Conservation (phyloP, 2,888 invertebrate species). For the Nephrotoma flavescens region DNA sequence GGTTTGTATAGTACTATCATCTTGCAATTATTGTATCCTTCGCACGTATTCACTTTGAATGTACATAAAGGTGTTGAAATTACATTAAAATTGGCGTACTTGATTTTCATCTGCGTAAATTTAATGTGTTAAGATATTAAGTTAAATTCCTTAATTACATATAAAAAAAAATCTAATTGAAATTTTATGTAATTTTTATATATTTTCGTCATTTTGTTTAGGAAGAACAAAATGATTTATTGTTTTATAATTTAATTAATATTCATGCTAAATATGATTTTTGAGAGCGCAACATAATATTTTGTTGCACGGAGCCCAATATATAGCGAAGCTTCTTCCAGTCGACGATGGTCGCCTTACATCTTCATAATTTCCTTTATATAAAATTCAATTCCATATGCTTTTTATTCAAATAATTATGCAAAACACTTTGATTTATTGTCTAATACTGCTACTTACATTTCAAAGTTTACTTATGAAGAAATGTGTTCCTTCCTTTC, state of each 20-base stretch:
- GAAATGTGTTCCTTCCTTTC: no score
- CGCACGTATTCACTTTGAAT: not conserved
- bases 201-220: not conserved
- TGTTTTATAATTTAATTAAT: not conserved
- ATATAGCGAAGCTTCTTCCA: no score
- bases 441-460: no score
- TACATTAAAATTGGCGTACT: not conserved
- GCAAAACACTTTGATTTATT: no score
- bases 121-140: not conserved
- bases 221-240: not conserved
- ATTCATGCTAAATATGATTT: not conserved
- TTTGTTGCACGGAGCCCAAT: no score
- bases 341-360: no score
- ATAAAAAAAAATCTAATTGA: not conserved
- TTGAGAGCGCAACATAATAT: no score
- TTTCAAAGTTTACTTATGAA: no score
- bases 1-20: not conserved
- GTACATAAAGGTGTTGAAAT: not conserved
- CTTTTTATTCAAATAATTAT: no score
- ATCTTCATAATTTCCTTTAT: no score
- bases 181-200: not conserved
- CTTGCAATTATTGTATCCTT: not conserved
- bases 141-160: not conserved
- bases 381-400: no score
- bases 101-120: not conserved